Evolutionary conservation across 1,140 invertebrate genomes (phyloP).

Genomic region (Vanessa atalanta): DNA sequence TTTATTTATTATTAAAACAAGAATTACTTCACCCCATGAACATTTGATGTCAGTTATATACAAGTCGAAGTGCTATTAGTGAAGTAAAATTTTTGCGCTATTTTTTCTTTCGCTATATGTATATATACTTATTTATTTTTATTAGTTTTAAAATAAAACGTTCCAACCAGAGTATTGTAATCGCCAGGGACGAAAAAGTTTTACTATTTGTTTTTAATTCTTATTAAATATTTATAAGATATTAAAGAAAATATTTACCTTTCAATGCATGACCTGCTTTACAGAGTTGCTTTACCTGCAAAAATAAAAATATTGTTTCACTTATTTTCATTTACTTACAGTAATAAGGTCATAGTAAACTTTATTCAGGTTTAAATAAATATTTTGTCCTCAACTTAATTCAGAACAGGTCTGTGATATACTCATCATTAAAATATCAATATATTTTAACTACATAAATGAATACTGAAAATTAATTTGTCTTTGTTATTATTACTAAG

Average conservation of each 20-base stretch:
- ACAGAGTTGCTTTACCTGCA: constrained; percentile 8
- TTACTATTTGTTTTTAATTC: no score
- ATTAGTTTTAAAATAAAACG: no score
- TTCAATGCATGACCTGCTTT: background rate
- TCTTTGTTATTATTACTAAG: background rate
- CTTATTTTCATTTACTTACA: background rate
- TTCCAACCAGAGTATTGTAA: no score
- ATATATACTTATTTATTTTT: no score
- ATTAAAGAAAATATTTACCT: background rate
- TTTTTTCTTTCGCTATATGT: no score
- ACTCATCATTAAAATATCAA: constrained; percentile 43
- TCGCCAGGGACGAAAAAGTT: no score
- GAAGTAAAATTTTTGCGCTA: no score
- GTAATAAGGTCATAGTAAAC: background rate
- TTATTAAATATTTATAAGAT: background rate
- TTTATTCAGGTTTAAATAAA: constrained; percentile 33
- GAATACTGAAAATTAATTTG: background rate
- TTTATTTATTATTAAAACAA: no score
- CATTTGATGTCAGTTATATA: no score
- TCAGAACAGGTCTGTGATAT: constrained; percentile 67
- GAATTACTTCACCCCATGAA: no score
- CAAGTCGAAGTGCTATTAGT: no score
- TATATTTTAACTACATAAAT: background rate
- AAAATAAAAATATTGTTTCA: background rate
- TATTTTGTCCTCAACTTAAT: constrained; percentile 48